Evolutionary conservation across 2,797 vertebrate genomes (phyloP), one percentile per base, ranked within the genome.

Genomic region (Scyliorhinus canicula): DNA sequence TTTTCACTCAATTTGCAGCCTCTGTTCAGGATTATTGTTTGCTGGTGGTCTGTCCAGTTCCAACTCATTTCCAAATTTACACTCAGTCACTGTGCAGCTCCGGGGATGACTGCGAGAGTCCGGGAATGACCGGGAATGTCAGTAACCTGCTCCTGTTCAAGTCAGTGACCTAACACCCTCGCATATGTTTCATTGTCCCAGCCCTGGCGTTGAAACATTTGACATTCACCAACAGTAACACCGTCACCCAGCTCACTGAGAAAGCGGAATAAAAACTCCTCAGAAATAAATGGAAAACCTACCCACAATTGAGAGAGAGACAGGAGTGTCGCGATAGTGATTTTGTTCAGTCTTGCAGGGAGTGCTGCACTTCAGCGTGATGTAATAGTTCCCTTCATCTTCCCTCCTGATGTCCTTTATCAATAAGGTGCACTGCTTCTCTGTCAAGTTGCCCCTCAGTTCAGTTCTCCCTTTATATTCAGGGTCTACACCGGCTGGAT

Each of bases 291-390:
- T 74, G 69, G 9, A n/a, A 26, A 2, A 24, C 79, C 47, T 84
- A 84, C 79, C 40, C 19, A 24, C 1, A 50, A 84, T 47, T 6
- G 6, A 47, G n/a, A 84, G 40, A 28, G 40, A 7, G 19, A 50
- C 79, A 26, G 5, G 5, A 47, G 2, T 11, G 1, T 19, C 0
- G 0, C 1, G 1, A 9, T 2, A 0, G 79, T 3, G 6, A 21
- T 2, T 1, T 1, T 7, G 21, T 50, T 19, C 0, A 47, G 0
- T 0, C 3, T n/a, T n/a, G 35, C 35, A 0, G 19, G 4, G 1
- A 5, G 0, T 84, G 21, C 5, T 84, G 1, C 7, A 24, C 19
- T 26, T 24, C 14, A 50, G 12, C 8, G 2, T 44, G 16, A 84
- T 21, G 19, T 50, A 24, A 50, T 84, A 84, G 2, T 24, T 24